Base-by-base conservation (phyloP, 1,140 invertebrate genomes). In the Cotesia chilonis region DNA sequence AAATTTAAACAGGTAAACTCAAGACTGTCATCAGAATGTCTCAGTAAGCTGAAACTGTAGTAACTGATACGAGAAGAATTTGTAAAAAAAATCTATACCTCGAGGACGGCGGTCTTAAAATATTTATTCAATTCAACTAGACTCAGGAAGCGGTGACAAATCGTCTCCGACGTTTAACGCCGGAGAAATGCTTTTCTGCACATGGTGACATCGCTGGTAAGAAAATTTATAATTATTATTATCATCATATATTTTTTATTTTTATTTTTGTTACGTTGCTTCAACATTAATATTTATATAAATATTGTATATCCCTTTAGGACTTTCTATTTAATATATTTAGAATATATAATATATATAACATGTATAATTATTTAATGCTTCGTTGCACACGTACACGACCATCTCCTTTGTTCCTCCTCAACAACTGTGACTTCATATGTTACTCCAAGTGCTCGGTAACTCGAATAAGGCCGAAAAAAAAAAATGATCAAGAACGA, bases 121-220 rank as follows among this genome's bases (percentile, higher is more conserved):
- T 28, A 14, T 14, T 35, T 67, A 51, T 52, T 57, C 5, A 41
- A 64, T 5, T 70, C 55, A 28, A 37, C 51, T 70, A 12, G 28
- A 66, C 60, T 55, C 51, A 35, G 55, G 41, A 72, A 75, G 70
- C 59, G 68, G 70, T 67, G 67, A 68, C 67, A 75, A 17, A 36
- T 72, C 70, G 57, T 70, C 70, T 64, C 68, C 70, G 61, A 57
- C 5, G 38, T 66, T 70, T 37, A 47, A 67, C 55, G 54, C 41
- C 63, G 74, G 71, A 68, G 71, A 73, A 75, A 75, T 75, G 74
- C 57, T 75, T 70, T 28, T 55, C 54, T 73, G 74, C 74, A 75
- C 71, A 75, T 75, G 74, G 71, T 75, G 74, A 75, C 74, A 75
- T 60, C 71, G 60, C 63, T 66, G 51, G 63, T 70, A 64, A 70